Evolutionary conservation across 2,888 invertebrate species (phyloP).

Genomic region (Eupithecia exiguata): DNA sequence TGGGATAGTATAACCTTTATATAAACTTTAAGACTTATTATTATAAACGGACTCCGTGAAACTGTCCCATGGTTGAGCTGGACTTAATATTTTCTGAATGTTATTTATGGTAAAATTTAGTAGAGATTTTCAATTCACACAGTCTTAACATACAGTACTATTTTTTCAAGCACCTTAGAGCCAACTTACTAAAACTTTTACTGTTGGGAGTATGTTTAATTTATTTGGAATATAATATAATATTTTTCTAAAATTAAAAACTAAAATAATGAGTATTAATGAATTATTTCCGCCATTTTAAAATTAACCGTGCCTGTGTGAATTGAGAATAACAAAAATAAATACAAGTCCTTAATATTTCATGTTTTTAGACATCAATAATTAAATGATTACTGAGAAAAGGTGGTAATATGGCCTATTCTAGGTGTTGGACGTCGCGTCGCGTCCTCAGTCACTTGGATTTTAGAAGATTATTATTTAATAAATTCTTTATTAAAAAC

Average conservation of each 20-base stretch:
- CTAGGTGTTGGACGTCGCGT: too few relatives aligned
- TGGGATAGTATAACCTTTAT: not conserved
- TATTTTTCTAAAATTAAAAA: not conserved
- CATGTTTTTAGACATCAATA: constrained; percentile 3
- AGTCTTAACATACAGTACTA: not conserved
- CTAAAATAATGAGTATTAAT: not conserved
- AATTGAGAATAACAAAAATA: constrained; percentile 17
- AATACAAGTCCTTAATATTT: constrained; percentile 26
- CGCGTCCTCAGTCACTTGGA: too few relatives aligned
- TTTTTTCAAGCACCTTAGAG: not conserved
- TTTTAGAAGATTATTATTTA: too few relatives aligned
- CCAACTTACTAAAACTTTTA: not conserved
- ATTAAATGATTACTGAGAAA: not conserved
- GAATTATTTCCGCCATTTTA: not conserved
- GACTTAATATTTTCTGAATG: constrained; percentile 32
- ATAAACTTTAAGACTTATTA: constrained; percentile 6
- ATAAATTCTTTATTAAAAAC: too few relatives aligned
- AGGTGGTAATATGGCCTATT: too few relatives aligned
- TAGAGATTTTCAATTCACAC: constrained; percentile 16
- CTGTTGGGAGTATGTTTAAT: not conserved
- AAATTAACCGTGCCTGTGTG: constrained; percentile 14
- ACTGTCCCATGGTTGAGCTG: constrained; percentile 11
- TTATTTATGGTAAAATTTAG: constrained; percentile 12
- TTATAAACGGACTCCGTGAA: constrained; percentile 20
- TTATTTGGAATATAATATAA: not conserved